These are phyloP conservation scores for Siderastrea radians DNA, from an alignment of 92 coral and sea anemone genomes.

Conservation along the genomic window DNA sequence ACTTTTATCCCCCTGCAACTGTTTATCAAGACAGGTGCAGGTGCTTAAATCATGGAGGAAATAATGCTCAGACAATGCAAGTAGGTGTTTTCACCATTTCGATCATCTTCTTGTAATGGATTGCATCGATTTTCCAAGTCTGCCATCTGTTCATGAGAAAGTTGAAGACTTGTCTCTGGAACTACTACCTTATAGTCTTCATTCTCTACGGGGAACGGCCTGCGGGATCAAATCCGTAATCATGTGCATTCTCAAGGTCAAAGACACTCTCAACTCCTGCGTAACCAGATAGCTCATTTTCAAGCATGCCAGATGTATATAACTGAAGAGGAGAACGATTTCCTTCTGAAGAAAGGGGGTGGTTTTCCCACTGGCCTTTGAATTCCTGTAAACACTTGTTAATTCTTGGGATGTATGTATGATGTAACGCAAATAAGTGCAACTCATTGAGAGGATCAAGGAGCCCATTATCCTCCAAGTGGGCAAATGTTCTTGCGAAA, in stretches of 20 bases:
- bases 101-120: conserved; percentile 52
- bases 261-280: too few relatives aligned
- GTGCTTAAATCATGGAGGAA: conserved; percentile 2
- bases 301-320: conserved; percentile 31
- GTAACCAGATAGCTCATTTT: not conserved
- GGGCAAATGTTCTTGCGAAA: conserved; percentile 46
- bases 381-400: conserved; percentile 56
- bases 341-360: conserved; percentile 11
- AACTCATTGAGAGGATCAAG: conserved; percentile 58
- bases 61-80: conserved; percentile 35
- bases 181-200: conserved; percentile 64
- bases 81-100: conserved; percentile 54
- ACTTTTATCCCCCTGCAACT: too few relatives aligned
- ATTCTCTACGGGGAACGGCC: conserved; percentile 57
- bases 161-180: too few relatives aligned
- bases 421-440: conserved; percentile 56
- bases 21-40: too few relatives aligned
- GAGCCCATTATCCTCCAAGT: not conserved
- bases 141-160: conserved; percentile 36
- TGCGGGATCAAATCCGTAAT: conserved; percentile 55
- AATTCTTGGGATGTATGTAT: conserved; percentile 60
- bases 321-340: conserved; percentile 33
- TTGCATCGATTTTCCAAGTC: conserved; percentile 39
- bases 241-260: not conserved
- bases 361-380: conserved; percentile 30